Evolutionary conservation across 2,888 invertebrate genomes (phyloP), one percentile per base, ranked within the genome.

Genomic region (Amiota mariae): DNA sequence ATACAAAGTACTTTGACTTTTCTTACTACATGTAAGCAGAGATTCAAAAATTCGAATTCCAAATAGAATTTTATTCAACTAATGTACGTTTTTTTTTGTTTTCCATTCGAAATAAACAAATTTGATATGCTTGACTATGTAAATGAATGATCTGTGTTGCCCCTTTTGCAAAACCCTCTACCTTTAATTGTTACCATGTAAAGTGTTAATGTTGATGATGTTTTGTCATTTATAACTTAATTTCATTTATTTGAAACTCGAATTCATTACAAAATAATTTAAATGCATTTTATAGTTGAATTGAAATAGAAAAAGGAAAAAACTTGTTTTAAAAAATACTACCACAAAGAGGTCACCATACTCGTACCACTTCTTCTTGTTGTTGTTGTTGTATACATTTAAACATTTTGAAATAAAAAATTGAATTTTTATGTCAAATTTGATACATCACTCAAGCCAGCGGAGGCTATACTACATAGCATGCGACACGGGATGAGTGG

Each of bases 371-470:
- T n/a, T n/a, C n/a, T n/a, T n/a, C n/a, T n/a, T n/a, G n/a, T n/a
- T n/a, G n/a, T n/a, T n/a, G n/a, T n/a, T n/a, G 72, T 73, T 70
- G 66, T 3, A 10, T 15, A 20, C 12, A n/a, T 49, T 67, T 46
- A 72, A 77, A 75, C 82, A 81, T 13, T 36, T 64, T 47, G 36
- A 36, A 57, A 47, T 57, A 57, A 70, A 70, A 56, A 66, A 66
- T 61, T 46, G 12, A 47, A 48, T 12, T 67, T 73, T 56, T 46
- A 47, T 63, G 48, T 13, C 71, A 74, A 61, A 85, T 85, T 85
- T 80, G 85, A 72, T 81, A 85, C 85, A 81, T 85, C 85, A 82
- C 80, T 85, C 85, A 85, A 76, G 74, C 59, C 72, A 6, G 36
- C 36, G 36, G 77, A 76, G 76, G 80, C 73, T n/a, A n/a, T n/a